These are phyloP conservation scores for Daubentonia madagascariensis DNA, from an alignment of 2,113 vertebrate species.

Conservation along the genomic window DNA sequence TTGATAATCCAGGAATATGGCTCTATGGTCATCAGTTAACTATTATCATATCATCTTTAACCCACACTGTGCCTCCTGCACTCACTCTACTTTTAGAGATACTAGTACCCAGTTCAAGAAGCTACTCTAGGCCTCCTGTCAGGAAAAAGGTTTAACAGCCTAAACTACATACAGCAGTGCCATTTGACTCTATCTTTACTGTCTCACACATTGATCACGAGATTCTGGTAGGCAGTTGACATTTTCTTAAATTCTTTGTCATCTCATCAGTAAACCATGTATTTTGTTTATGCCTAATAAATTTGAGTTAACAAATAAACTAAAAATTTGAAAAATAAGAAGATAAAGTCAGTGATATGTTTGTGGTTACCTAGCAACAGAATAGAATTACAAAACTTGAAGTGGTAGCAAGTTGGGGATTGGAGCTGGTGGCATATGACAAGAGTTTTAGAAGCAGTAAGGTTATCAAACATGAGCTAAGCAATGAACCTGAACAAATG, in stretches of 20 bases:
- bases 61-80: neutral
- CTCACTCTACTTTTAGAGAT: neutral
- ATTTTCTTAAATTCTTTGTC: neutral
- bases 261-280: neutral
- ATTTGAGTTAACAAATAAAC: neutral
- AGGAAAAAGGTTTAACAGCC: neutral
- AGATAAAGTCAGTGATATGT: neutral
- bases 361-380: neutral
- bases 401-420: neutral
- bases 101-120: neutral
- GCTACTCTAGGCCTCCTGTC: neutral
- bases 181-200: neutral
- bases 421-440: neutral
- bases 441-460: neutral
- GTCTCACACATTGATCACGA: neutral
- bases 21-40: neutral
- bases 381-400: neutral
- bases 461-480: neutral
- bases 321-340: neutral
- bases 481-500: neutral
- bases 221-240: neutral
- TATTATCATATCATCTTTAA: neutral
- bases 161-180: neutral
- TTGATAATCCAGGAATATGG: neutral
- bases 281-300: neutral